Percentiles rank a stretch among this genome's conserved stretches.
Evolutionary conservation across 2,113 vertebrate species (phyloP).

Genomic region (Passer domesticus): DNA sequence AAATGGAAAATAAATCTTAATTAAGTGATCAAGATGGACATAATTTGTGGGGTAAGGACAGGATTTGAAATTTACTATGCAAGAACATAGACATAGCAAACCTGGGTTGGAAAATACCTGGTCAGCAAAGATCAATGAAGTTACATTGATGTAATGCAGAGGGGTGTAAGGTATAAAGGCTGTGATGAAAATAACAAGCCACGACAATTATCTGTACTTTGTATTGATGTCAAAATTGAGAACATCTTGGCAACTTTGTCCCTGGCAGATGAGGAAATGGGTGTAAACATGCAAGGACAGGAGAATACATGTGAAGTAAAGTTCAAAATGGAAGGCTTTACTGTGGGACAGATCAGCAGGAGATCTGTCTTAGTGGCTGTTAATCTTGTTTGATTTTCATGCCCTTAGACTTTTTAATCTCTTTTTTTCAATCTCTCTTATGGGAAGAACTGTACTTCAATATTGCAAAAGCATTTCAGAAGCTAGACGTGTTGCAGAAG

Average conservation of each 20-base stretch:
- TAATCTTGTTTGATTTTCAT: background rate
- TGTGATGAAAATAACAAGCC: background rate
- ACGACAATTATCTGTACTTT: background rate
- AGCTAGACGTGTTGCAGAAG: background rate
- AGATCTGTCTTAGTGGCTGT: background rate
- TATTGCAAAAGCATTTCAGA: background rate
- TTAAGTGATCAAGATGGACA: background rate
- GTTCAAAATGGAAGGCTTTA: background rate
- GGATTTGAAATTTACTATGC: background rate
- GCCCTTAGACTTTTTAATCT: background rate
- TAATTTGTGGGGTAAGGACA: background rate
- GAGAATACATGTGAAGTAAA: background rate
- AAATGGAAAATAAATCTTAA: background rate
- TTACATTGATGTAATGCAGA: background rate
- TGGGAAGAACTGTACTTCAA: background rate
- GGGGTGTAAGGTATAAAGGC: background rate
- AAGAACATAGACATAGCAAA: background rate
- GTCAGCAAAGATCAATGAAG: background rate
- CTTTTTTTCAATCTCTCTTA: background rate
- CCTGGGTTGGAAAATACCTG: background rate
- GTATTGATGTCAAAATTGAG: background rate
- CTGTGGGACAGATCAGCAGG: background rate
- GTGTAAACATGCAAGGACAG: background rate
- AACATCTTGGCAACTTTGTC: background rate
- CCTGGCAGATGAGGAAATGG: background rate